phyloP scores from a whole-genome alignment of 30 jellyfish, hydroid and myxozoan species.

The Nemopilema nomurai region DNA sequence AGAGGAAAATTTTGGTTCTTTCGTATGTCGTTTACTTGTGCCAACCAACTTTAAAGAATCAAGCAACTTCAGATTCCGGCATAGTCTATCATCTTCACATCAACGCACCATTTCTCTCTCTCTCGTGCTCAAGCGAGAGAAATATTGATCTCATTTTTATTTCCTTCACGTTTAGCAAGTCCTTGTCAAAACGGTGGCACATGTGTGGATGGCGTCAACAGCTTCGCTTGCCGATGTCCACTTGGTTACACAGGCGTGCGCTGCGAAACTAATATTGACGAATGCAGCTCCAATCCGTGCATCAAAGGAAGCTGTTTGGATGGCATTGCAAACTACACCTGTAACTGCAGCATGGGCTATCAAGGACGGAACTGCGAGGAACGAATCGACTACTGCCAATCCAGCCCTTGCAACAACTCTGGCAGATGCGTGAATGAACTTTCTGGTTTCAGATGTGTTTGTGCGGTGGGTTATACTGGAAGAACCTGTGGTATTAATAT shows the following conservation, averaged over 20 bases:
- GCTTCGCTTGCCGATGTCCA: slow-evolving; percentile 60
- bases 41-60: no score
- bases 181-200: slow-evolving; percentile 73
- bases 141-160: no score
- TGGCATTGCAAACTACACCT: slow-evolving; percentile 69
- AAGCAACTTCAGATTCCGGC: no score
- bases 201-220: slow-evolving; percentile 73
- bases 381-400: slow-evolving; percentile 62
- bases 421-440: slow-evolving; percentile 62
- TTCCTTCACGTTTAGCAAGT: slow-evolving; percentile 22
- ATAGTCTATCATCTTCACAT: no score
- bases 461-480: slow-evolving; percentile 78
- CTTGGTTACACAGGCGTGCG: slow-evolving; percentile 77
- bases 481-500: slow-evolving; percentile 55
- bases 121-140: no score
- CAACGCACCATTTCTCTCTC: no score
- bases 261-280: slow-evolving; percentile 69
- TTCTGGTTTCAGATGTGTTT: slow-evolving; percentile 56
- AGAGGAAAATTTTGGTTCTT: no score
- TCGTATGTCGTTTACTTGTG: no score
- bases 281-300: slow-evolving; percentile 78
- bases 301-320: slow-evolving; percentile 69
- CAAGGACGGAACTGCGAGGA: slow-evolving; percentile 68
- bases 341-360: slow-evolving; percentile 82
- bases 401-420: slow-evolving; percentile 59